phyloP scores from a whole-genome alignment of 1,140 invertebrate genomes.

The Trichogramma pretiosum region DNA sequence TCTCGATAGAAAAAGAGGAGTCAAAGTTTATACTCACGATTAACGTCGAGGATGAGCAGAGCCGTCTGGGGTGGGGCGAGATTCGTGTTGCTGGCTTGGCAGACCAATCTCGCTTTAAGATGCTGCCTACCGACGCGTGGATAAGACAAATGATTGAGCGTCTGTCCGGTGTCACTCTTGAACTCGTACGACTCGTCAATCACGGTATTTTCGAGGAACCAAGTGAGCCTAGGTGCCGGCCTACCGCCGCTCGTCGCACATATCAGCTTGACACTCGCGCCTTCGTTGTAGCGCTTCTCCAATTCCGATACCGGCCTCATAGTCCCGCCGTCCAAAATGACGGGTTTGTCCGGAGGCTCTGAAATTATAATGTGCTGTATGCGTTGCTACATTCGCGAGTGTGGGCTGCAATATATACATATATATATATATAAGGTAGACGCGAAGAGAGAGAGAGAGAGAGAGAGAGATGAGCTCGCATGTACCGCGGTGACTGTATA shows the following conservation, averaged over 20 bases:
- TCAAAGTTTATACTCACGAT: conserved; percentile 59
- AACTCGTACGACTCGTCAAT: conserved; percentile 74
- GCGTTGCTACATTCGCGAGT: too few relatives aligned
- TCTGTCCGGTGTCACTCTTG: conserved; percentile 53
- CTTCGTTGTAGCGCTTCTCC: conserved; percentile 52
- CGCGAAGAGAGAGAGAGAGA: too few relatives aligned
- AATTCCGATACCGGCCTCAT: conserved; percentile 37
- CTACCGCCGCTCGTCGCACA: conserved; percentile 57
- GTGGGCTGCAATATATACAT: too few relatives aligned
- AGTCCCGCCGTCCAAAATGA: conserved; percentile 48
- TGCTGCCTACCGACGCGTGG: conserved; percentile 67
- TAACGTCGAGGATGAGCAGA: conserved; percentile 72
- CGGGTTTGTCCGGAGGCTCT: conserved; percentile 46
- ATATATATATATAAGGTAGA: too few relatives aligned
- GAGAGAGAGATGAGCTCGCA: too few relatives aligned
- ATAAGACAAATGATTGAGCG: conserved; percentile 68
- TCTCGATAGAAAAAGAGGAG: not conserved
- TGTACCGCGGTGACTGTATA: too few relatives aligned
- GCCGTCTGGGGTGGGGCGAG: conserved; percentile 60
- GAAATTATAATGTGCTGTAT: conserved; percentile 13
- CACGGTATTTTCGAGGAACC: conserved; percentile 73
- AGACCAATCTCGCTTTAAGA: conserved; percentile 66
- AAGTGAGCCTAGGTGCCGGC: conserved; percentile 68
- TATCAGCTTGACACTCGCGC: conserved; percentile 47
- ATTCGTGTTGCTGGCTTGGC: conserved; percentile 80